These are phyloP conservation scores for Drosophila kepulauana DNA, from an alignment of 1,140 invertebrate genomes.

Conservation along the genomic window DNA sequence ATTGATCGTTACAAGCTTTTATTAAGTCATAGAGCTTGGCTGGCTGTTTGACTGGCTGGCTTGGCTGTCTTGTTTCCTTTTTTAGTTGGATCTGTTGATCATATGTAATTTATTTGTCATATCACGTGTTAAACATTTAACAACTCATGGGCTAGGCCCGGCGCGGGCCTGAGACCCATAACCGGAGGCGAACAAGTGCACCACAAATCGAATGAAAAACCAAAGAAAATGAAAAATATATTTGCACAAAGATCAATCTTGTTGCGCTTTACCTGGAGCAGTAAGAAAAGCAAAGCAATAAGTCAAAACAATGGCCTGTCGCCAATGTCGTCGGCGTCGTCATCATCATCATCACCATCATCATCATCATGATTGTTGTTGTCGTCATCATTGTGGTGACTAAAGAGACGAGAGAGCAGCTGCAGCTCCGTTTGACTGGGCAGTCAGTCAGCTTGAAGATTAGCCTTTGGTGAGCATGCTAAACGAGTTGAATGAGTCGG, in stretches of 20 bases:
- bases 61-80: conserved; percentile 10
- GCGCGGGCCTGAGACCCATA: conserved; percentile 19
- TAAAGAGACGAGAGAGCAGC: neutral
- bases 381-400: conserved; percentile 19
- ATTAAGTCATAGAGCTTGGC: conserved; percentile 54
- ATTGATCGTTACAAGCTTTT: conserved; percentile 59
- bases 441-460: conserved; percentile 73
- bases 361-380: neutral
- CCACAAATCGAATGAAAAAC: conserved; percentile 60
- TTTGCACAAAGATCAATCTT: conserved; percentile 78
- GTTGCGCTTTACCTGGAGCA: conserved; percentile 52
- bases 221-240: conserved; percentile 64
- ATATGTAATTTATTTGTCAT: conserved; percentile 82
- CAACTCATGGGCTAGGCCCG: conserved; percentile 71
- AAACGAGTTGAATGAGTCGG: conserved; percentile 76
- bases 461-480: conserved; percentile 71
- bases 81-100: conserved; percentile 54
- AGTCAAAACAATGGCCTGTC: conserved; percentile 82
- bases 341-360: conserved; percentile 35
- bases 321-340: conserved; percentile 64
- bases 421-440: conserved; percentile 37
- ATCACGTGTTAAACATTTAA: conserved; percentile 82
- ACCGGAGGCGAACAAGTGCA: conserved; percentile 69
- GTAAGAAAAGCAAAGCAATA: conserved; percentile 68
- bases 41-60: conserved; percentile 7